These are phyloP conservation scores for Pogona vitticeps DNA, from an alignment of 2,113 vertebrate genomes.

Conservation along the genomic window DNA sequence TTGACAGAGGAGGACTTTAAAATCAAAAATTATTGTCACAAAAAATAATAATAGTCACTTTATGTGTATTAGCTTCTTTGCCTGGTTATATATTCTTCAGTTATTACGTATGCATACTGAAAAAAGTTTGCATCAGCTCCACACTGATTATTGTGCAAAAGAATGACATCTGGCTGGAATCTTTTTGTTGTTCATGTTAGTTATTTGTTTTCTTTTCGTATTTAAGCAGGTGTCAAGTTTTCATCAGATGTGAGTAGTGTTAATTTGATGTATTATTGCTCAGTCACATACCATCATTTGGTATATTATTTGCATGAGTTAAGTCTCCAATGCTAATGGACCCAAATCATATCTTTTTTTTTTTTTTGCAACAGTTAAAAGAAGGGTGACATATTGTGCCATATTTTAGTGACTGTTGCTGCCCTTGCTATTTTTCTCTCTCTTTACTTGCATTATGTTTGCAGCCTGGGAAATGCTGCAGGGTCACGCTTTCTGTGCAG, in stretches of 20 bases:
- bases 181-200: no score
- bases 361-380: constrained; percentile 25
- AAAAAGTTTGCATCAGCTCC: constrained; percentile 32
- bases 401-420: neutral
- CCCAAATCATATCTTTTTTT: constrained; percentile 12
- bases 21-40: neutral
- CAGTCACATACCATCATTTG: neutral
- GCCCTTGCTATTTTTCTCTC: neutral
- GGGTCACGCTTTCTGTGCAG: neutral
- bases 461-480: neutral
- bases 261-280: neutral
- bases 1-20: neutral
- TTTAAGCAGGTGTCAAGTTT: constrained; percentile 9
- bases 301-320: constrained; percentile 13
- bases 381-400: neutral
- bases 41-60: neutral
- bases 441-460: neutral
- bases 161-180: no score
- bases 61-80: neutral
- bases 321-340: constrained; percentile 23
- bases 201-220: neutral
- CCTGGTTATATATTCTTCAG: constrained; percentile 1
- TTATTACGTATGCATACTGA: neutral
- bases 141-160: neutral
- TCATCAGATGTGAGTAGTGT: neutral